Conservation (phyloP, 2,888 invertebrate species). For the Acrobasis suavella region DNA sequence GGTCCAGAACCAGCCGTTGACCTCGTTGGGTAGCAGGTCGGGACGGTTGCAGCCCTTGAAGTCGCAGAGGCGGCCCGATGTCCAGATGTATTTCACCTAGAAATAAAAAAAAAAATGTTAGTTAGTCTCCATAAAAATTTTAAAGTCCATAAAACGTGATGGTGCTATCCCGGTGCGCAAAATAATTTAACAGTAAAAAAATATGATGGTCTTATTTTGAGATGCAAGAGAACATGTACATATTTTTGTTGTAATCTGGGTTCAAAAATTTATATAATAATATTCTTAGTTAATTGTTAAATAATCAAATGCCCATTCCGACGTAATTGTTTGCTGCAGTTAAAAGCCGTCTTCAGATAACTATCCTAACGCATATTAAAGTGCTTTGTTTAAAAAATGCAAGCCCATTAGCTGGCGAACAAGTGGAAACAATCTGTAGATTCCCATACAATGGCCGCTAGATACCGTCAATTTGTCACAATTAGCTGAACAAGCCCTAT, state of each 20-base stretch:
- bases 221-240: no score
- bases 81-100: slow-evolving; percentile 95
- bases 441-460: slow-evolving; percentile 44
- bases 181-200: no score
- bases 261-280: no score
- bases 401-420: slow-evolving; percentile 43
- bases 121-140: not conserved
- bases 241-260: no score
- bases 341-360: slow-evolving; percentile 24
- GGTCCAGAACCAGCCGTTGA: slow-evolving; percentile 97
- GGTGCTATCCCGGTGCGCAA: no score
- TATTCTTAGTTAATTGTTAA: not conserved
- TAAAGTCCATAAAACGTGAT: not conserved
- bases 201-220: no score
- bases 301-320: not conserved
- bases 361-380: slow-evolving; percentile 42
- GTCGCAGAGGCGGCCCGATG: slow-evolving; percentile 93
- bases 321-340: slow-evolving; percentile 21
- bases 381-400: slow-evolving; percentile 37
- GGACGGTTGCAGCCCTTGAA: slow-evolving; percentile 94
- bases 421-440: slow-evolving; percentile 41
- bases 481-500: slow-evolving; percentile 36
- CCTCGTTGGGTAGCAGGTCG: slow-evolving; percentile 89
- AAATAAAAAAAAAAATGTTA: slow-evolving; percentile 30
- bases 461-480: slow-evolving; percentile 51